Percentiles rank a stretch among this genome's conserved stretches.
Evolutionary conservation across 2,113 vertebrate genomes (phyloP).

Genomic region (Terrapene triunguis): DNA sequence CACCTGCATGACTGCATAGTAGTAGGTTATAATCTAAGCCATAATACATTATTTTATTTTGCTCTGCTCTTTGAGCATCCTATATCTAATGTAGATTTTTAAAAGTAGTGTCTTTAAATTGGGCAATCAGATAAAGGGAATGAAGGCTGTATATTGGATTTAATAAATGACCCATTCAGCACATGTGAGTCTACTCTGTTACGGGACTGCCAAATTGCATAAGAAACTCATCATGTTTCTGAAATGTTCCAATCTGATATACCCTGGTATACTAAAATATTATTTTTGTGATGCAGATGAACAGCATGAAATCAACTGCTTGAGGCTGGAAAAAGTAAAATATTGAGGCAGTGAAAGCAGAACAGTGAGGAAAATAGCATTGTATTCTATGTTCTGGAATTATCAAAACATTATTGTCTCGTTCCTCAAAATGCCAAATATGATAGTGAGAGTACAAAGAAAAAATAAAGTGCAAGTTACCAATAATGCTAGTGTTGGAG

Average conservation of each 20-base stretch:
- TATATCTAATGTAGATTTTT: neutral
- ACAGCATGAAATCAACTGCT: neutral
- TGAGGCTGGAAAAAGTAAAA: constrained; percentile 23
- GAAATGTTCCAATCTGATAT: neutral
- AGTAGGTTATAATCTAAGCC: neutral
- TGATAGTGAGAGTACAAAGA: neutral
- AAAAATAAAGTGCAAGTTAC: constrained; percentile 10
- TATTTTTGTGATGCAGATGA: constrained; percentile 17
- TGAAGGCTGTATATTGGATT: neutral
- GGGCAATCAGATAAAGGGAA: neutral
- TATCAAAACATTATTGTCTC: constrained; percentile 28
- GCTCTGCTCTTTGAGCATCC: neutral
- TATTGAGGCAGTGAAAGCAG: neutral
- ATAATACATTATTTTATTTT: neutral
- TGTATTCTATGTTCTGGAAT: constrained; percentile 17
- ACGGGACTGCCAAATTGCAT: neutral
- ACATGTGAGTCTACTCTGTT: neutral
- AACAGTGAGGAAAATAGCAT: neutral
- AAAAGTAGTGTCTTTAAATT: neutral
- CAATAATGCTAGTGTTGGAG: constrained; percentile 36
- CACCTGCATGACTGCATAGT: neutral
- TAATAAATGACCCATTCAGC: neutral
- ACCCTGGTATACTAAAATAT: neutral
- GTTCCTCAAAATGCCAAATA: constrained; percentile 46
- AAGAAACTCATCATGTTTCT: neutral